Evolutionary conservation across 1,140 invertebrate genomes (phyloP).

Genomic region (Vollenhovia emeryi): DNA sequence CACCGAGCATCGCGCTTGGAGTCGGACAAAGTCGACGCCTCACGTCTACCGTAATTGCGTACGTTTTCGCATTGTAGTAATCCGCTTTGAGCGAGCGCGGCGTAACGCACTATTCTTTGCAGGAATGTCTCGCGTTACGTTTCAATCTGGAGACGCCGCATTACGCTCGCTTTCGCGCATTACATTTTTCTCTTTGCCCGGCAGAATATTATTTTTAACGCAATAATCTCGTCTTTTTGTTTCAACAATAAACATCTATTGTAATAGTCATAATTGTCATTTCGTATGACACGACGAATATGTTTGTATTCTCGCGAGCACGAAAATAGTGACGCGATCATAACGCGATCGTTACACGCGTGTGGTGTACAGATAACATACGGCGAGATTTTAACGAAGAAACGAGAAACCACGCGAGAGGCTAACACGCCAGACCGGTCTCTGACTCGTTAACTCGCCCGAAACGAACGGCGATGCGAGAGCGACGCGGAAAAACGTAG

Average conservation of each 20-base stretch:
- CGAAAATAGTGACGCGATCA: neutral
- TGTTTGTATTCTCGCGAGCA: neutral
- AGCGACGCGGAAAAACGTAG: neutral
- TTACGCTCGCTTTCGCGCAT: neutral
- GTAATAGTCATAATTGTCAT: neutral
- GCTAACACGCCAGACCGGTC: neutral
- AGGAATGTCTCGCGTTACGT: neutral
- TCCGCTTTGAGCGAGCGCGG: conserved; percentile 27
- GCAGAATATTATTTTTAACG: too few relatives aligned
- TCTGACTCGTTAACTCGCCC: neutral
- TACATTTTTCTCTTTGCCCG: neutral
- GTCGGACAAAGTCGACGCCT: conserved; percentile 25
- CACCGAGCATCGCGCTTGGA: conserved; percentile 11
- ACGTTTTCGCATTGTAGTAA: conserved; percentile 41
- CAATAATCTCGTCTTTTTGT: neutral
- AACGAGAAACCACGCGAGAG: conserved; percentile 15
- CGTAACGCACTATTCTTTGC: conserved; percentile 22
- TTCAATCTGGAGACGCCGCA: conserved; percentile 5
- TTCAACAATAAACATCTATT: neutral
- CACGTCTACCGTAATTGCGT: conserved; percentile 35
- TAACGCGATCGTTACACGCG: neutral
- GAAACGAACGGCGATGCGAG: neutral
- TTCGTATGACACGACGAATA: neutral
- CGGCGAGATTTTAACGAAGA: conserved; percentile 7
- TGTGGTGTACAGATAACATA: neutral